Evolutionary conservation across 2,797 vertebrate species (phyloP), one percentile per base, ranked within the genome.

Genomic region (Chloroceryle inda): DNA sequence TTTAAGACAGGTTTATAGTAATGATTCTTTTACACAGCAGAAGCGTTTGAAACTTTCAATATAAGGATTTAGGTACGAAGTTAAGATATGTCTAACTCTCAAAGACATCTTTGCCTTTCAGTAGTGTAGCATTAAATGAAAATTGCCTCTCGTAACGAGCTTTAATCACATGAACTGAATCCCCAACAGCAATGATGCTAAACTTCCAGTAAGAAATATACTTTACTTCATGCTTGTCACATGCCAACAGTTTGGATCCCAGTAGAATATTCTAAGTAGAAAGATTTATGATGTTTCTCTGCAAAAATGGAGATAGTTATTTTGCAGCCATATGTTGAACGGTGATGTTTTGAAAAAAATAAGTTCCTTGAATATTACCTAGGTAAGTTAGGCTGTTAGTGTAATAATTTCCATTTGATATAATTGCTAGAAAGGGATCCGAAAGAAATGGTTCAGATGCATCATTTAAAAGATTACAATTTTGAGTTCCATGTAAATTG

Each of bases 261-360:
- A 91, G 27, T 31, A 84, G 52, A 94, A 61, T 93, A 90, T 56
- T 91, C 22, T 22, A 88, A 88, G 13, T 72, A 44, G 85, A 62
- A 94, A 96, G 71, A 90, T 80, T 73, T 86, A 77, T 62, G 45
- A 33, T 75, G 67, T 95, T 96, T 97, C 35, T 92, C 11, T 88
- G 45, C 71, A 92, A 61, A 56, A 79, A 38, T 85, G 61, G 69
- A 95, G 85, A 77, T 40, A 42, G 5, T 79, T 82, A 67, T 29
- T 97, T 86, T 94, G 92, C 76, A 96, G 90, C 76, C 37, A 16
- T 29, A 17, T 49, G 74, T n/a, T 89, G 80, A 84, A 84, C 72
- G 64, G 27, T 56, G 40, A 59, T 81, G 21, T 94, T 89, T 23
- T 91, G 37, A 50, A 95, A 87, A 26, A 80, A 91, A 40, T 13